Conservation (phyloP, 2,113 vertebrate genomes). For the Siniperca knerii region DNA sequence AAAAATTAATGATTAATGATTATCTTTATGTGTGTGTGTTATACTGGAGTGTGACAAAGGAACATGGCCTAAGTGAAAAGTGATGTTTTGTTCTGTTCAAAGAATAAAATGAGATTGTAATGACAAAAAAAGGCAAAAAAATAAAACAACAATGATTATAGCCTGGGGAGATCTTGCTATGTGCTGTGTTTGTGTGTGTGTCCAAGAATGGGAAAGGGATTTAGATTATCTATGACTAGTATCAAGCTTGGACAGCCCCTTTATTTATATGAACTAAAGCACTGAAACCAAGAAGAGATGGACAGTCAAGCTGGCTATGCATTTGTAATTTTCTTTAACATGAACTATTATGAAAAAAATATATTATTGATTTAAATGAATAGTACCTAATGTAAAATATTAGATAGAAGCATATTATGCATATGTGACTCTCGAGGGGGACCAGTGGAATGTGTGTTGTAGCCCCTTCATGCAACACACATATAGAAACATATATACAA, state of each 20-base stretch:
- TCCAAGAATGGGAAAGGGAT: slow-evolving; percentile 32
- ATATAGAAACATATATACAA: too few species aligned
- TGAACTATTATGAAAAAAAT: too few species aligned
- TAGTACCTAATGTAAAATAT: too few species aligned
- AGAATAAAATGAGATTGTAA: slow-evolving; percentile 70
- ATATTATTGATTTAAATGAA: too few species aligned
- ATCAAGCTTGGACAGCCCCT: slow-evolving; percentile 51
- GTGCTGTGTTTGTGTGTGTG: slow-evolving; percentile 34
- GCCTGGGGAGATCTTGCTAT: slow-evolving; percentile 39
- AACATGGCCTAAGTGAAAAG: slow-evolving; percentile 59
- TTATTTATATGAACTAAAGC: slow-evolving; percentile 42
- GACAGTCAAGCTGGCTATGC: too few species aligned
- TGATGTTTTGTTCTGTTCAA: slow-evolving; percentile 67
- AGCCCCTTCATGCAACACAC: too few species aligned
- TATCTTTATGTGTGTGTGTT: slow-evolving; percentile 35
- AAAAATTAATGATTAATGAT: slow-evolving; percentile 72
- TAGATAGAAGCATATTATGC: too few species aligned
- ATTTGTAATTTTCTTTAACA: too few species aligned
- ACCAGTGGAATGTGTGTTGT: too few species aligned
- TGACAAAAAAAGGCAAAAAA: slow-evolving; percentile 6
- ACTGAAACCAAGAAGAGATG: slow-evolving; percentile 2
- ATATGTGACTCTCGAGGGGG: too few species aligned
- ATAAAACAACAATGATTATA: slow-evolving; percentile 63
- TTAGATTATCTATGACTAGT: slow-evolving; percentile 61
- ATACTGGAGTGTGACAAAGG: slow-evolving; percentile 55